Evolutionary conservation across 1,140 invertebrate genomes (phyloP).

Genomic region (Drosophila santomea): DNA sequence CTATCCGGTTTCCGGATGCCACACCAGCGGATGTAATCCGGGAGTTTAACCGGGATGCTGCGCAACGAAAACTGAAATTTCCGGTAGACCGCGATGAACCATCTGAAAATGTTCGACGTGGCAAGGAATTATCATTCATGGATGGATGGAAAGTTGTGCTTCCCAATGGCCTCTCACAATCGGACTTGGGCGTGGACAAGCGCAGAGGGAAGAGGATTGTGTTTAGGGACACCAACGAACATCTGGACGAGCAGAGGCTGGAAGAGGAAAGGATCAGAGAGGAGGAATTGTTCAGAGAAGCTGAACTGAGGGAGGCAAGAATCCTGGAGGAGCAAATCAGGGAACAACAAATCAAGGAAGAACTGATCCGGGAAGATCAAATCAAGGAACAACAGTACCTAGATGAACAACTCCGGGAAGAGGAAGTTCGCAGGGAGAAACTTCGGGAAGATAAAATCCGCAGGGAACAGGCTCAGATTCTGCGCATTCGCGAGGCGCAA

Average conservation of each 20-base stretch:
- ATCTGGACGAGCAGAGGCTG: constrained; percentile 37
- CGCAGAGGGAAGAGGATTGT: constrained; percentile 67
- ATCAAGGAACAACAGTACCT: constrained; percentile 6
- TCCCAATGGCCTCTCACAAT: constrained; percentile 49
- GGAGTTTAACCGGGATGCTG: constrained; percentile 70
- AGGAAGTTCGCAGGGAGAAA: neutral
- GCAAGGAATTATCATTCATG: constrained; percentile 34
- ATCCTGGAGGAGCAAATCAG: constrained; percentile 17
- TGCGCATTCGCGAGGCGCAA: constrained; percentile 11
- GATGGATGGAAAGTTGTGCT: constrained; percentile 62
- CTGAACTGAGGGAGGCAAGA: constrained; percentile 15
- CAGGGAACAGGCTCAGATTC: constrained; percentile 3
- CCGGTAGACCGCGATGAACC: constrained; percentile 40
- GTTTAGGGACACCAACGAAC: constrained; percentile 62
- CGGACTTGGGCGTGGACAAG: constrained; percentile 48
- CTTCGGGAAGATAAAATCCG: constrained; percentile 23
- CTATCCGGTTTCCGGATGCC: constrained; percentile 70
- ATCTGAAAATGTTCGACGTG: constrained; percentile 14
- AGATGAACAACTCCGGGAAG: constrained; percentile 18
- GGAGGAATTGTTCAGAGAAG: constrained; percentile 30
- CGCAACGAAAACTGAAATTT: constrained; percentile 72
- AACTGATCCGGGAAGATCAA: constrained; percentile 19
- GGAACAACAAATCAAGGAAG: constrained; percentile 12
- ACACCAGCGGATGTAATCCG: constrained; percentile 60
- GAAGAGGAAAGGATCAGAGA: constrained; percentile 22